Conservation (phyloP, 2,888 invertebrate species). For the Patella ulyssiponensis region DNA sequence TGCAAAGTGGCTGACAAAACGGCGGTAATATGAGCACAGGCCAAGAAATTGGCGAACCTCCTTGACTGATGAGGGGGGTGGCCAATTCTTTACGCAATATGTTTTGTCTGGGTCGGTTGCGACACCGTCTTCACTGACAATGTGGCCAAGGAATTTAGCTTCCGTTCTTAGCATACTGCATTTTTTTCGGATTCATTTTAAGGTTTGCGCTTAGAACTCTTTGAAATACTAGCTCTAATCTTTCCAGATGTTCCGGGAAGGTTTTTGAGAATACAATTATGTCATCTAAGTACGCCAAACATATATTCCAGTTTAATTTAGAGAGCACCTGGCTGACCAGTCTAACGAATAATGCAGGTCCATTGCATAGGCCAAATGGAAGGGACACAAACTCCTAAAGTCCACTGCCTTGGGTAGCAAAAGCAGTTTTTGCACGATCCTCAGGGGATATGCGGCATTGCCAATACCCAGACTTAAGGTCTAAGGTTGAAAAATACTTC, state of each 20-base stretch:
- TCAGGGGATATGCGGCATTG: not conserved
- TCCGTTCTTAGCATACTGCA: constrained; percentile 6
- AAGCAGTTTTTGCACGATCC: not conserved
- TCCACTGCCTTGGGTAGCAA: not conserved
- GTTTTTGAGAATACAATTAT: constrained; percentile 10
- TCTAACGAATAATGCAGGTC: constrained; percentile 21
- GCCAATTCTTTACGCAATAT: constrained; percentile 9
- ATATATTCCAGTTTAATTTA: constrained; percentile 18
- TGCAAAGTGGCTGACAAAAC: not conserved
- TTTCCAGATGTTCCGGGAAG: constrained; percentile 10
- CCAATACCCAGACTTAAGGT: constrained; percentile 14
- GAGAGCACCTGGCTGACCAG: constrained; percentile 13
- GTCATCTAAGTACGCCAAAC: constrained; percentile 14
- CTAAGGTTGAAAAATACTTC: not conserved
- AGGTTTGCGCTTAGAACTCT: constrained; percentile 11
- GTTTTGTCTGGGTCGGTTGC: constrained; percentile 22
- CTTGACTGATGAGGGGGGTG: constrained; percentile 1
- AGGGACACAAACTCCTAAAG: constrained; percentile 11
- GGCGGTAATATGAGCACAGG: too few relatives aligned
- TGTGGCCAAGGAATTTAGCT: not conserved
- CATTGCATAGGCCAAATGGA: constrained; percentile 20
- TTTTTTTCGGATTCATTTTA: constrained; percentile 18
- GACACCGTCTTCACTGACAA: constrained; percentile 17
- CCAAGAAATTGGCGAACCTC: not conserved
- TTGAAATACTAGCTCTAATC: constrained; percentile 12